phyloP scores from a whole-genome alignment of 2,888 invertebrate species.

The Nesidiocoris tenuis region DNA sequence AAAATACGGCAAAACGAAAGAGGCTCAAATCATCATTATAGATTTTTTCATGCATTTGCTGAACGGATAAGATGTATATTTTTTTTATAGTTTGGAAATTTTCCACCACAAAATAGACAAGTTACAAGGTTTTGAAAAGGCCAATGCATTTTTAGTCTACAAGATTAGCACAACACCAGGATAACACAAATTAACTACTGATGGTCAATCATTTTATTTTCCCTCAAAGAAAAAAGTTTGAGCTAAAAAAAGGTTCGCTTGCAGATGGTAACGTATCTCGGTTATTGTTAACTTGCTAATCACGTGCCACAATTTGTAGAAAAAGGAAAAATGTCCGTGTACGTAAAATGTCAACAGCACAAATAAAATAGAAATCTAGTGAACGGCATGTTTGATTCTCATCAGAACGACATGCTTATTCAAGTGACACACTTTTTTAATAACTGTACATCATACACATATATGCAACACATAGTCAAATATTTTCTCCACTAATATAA shows the following conservation, averaged over 20 bases:
- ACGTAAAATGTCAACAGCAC: slow-evolving; percentile 39
- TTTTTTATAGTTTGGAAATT: slow-evolving; percentile 36
- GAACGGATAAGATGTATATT: neutral
- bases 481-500: slow-evolving; percentile 32
- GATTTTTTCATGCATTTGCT: slow-evolving; percentile 20
- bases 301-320: slow-evolving; percentile 47
- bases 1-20: slow-evolving; percentile 8
- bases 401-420: slow-evolving; percentile 41
- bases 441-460: slow-evolving; percentile 49
- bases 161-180: slow-evolving; percentile 45
- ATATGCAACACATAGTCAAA: slow-evolving; percentile 48
- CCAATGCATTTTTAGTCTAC: slow-evolving; percentile 48
- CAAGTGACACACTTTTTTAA: slow-evolving; percentile 41
- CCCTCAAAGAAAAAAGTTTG: slow-evolving; percentile 34
- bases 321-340: slow-evolving; percentile 37
- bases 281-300: slow-evolving; percentile 48
- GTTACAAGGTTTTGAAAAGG: slow-evolving; percentile 44
- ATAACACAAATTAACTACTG: slow-evolving; percentile 44
- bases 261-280: slow-evolving; percentile 35
- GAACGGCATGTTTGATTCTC: slow-evolving; percentile 40
- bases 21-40: slow-evolving; percentile 22
- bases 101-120: slow-evolving; percentile 42
- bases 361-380: slow-evolving; percentile 42
- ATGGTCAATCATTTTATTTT: slow-evolving; percentile 35
- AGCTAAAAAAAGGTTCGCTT: slow-evolving; percentile 35